A percentile compares a stretch with the other conserved stretches of the same genome.
phyloP scores from a whole-genome alignment of 2,888 invertebrate species.

The Xylota sylvarum region DNA sequence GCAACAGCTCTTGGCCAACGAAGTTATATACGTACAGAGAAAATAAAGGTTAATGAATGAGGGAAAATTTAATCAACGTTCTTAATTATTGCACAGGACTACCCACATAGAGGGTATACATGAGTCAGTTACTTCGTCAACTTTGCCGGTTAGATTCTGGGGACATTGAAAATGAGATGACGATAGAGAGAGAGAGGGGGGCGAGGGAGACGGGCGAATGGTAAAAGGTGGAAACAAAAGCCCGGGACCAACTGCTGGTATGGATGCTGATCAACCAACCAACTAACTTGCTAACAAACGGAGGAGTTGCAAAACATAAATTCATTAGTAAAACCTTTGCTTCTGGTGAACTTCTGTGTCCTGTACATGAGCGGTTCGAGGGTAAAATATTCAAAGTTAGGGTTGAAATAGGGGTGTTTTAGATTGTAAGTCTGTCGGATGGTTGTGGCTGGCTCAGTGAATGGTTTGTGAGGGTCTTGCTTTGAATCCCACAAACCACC shows the following conservation, averaged over 20 bases:
- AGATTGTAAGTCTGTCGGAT: no score
- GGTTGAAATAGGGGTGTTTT: no score
- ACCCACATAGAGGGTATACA: constrained; percentile 30
- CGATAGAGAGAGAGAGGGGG: no score
- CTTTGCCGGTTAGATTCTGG: constrained; percentile 52
- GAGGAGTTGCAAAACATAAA: constrained; percentile 67
- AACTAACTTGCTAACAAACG: constrained; percentile 65
- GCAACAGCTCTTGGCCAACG: constrained; percentile 51
- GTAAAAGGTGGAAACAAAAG: constrained; percentile 57
- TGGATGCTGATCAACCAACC: constrained; percentile 63
- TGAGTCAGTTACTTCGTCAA: constrained; percentile 66
- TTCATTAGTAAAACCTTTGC: constrained; percentile 65
- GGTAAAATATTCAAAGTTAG: background rate
- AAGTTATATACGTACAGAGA: constrained; percentile 58
- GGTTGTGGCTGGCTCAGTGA: no score
- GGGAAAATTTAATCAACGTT: constrained; percentile 76
- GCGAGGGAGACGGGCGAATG: background rate
- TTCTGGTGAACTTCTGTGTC: constrained; percentile 16
- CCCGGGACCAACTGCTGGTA: constrained; percentile 31
- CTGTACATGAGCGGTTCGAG: constrained; percentile 22
- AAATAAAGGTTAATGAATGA: constrained; percentile 75
- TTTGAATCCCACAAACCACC: no score
- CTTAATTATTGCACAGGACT: constrained; percentile 74
- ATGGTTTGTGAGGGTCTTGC: no score
- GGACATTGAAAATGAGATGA: constrained; percentile 10